Evolutionary conservation across 2,113 vertebrate species (phyloP), one percentile per base, ranked within the genome.

Genomic region (Oceanodroma tethys): DNA sequence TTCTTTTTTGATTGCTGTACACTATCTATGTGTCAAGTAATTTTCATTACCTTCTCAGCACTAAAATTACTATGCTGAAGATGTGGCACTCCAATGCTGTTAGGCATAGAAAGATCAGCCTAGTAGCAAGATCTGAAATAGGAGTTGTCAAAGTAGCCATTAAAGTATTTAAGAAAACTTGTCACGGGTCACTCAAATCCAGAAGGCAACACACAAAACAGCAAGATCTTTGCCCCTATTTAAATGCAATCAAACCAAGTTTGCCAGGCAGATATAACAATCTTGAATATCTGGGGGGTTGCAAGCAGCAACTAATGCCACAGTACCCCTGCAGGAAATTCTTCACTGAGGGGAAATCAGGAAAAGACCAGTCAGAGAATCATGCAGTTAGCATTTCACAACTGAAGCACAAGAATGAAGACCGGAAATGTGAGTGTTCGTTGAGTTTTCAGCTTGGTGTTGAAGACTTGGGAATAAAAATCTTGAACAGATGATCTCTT

Each of bases 371-470:
- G 63, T 6, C 16, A 58, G 34, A 79, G 13, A 40, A 86, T 17
- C 21, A 71, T 12, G 10, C 30, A 53, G 27, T 58, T 30, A 62
- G 18, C 13, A 25, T 30, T 67, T 79, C 62, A 53, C 26, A 88
- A 83, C 26, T 75, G 45, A 82, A 65, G 22, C 32, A 72, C 25
- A 53, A 32, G 10, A 91, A 82, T 12, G n/a, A 75, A 88, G 58
- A 63, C 0, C 0, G 0, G 26, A 83, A 93, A 89, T 26, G 2
- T 13, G 10, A 73, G 30, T 52, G 62, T 34, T 48, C 19, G 22
- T 60, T 81, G 59, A 81, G 17, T 62, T 63, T 90, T 72, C 62
- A 78, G 30, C 13, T 53, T 84, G 40, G 17, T 34, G 2, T 62
- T 63, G n/a, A 80, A 63, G 71, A 88, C 7, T 15, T 79, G 16